Percentiles rank a stretch among this genome's conserved stretches.
Evolutionary conservation across 2,797 vertebrate genomes (phyloP).

Genomic region (Bucorvus abyssinicus): DNA sequence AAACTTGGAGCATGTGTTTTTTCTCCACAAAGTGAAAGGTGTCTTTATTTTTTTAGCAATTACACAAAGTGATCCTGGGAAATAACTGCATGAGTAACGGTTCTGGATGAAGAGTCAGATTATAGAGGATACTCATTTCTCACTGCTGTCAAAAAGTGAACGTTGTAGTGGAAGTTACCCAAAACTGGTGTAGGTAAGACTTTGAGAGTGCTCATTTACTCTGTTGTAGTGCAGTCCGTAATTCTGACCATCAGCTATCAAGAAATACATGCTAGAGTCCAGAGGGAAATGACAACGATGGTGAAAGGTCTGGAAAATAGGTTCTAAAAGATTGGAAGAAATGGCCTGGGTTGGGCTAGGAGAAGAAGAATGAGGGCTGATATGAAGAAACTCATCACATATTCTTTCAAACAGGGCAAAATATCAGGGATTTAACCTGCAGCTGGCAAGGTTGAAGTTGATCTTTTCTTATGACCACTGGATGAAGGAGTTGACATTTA

Average conservation of each 20-base stretch:
- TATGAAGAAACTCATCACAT: neutral
- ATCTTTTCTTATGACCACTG: neutral
- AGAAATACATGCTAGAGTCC: neutral
- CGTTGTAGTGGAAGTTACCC: neutral
- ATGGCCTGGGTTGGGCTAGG: neutral
- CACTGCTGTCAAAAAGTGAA: neutral
- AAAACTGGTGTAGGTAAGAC: neutral
- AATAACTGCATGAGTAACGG: neutral
- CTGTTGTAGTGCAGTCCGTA: neutral
- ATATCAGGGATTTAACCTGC: neutral
- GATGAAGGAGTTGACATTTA: neutral
- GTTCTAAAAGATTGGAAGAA: neutral
- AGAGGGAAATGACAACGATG: neutral
- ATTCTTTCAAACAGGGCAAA: neutral
- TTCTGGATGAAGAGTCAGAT: neutral
- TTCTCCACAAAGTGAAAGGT: neutral
- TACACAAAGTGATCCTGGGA: neutral
- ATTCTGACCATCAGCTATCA: no score
- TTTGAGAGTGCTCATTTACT: neutral
- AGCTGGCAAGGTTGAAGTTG: neutral
- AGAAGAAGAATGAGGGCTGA: neutral
- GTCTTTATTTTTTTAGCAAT: neutral
- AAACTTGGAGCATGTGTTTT: rapidly evolving
- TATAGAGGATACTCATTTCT: neutral
- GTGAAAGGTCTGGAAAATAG: neutral